A percentile compares a stretch with the other conserved stretches of the same genome.
Evolutionary conservation across 2,888 invertebrate genomes (phyloP).

Genomic region (Amiota mariae): DNA sequence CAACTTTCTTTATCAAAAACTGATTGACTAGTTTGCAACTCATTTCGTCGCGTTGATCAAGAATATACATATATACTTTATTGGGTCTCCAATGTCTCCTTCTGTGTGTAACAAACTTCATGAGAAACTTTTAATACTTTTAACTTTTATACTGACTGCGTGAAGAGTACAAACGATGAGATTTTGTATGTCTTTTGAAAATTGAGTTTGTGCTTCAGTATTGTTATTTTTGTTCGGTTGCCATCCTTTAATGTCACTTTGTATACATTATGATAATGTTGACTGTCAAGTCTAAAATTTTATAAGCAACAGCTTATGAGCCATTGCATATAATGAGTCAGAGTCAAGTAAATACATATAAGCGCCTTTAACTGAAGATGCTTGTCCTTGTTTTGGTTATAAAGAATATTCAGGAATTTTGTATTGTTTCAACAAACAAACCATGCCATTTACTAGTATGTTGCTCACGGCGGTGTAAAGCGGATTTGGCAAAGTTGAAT

Average conservation of each 20-base stretch:
- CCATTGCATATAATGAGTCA: slow-evolving; percentile 58
- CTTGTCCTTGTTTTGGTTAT: slow-evolving; percentile 33
- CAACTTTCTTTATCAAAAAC: no score
- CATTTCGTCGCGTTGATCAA: no score
- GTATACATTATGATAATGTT: slow-evolving; percentile 61
- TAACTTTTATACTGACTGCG: no score
- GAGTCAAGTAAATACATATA: slow-evolving; percentile 14
- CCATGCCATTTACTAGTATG: not conserved
- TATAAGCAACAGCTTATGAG: slow-evolving; percentile 58
- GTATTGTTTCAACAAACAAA: slow-evolving; percentile 56
- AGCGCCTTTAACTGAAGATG: not conserved
- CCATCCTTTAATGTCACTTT: slow-evolving; percentile 16
- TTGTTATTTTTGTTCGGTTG: slow-evolving; percentile 1
- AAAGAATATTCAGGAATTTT: slow-evolving; percentile 64
- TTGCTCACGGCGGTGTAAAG: slow-evolving; percentile 28
- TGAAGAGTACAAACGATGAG: no score
- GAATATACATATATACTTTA: no score
- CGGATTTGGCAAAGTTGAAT: slow-evolving; percentile 42
- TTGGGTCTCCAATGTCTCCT: no score
- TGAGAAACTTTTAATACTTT: no score
- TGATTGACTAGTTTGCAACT: no score
- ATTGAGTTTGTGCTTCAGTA: not conserved
- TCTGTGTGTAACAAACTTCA: no score
- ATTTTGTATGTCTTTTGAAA: slow-evolving; percentile 13
- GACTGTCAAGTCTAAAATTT: slow-evolving; percentile 63